Evolutionary conservation across 2,113 vertebrate genomes (phyloP).

Genomic region (Upupa epops): DNA sequence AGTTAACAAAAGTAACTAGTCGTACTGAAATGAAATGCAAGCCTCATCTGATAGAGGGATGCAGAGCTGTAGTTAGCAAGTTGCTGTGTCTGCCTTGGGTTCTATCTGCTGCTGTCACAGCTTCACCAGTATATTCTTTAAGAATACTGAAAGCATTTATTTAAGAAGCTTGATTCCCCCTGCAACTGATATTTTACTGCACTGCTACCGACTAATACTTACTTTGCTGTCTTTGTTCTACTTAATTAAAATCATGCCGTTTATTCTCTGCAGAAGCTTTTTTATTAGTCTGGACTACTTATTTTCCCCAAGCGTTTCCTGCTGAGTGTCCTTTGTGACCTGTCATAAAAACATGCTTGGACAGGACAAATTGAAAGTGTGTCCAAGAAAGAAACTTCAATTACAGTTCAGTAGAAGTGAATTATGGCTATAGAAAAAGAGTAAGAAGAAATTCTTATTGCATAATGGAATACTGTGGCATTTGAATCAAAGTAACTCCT

Average conservation of each 20-base stretch:
- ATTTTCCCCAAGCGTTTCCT: constrained; percentile 35
- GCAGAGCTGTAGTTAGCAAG: constrained; percentile 14
- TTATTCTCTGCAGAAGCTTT: constrained; percentile 37
- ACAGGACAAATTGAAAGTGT: constrained; percentile 17
- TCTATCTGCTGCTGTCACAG: constrained; percentile 18
- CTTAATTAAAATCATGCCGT: constrained; percentile 63
- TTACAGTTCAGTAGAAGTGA: background rate
- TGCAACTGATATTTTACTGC: constrained; percentile 43
- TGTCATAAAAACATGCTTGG: constrained; percentile 50
- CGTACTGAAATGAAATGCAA: background rate
- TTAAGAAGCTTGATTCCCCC: constrained; percentile 54
- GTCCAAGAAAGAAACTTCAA: constrained; percentile 11
- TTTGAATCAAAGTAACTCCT: background rate
- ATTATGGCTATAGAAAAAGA: constrained; percentile 11
- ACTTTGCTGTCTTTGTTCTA: constrained; percentile 33
- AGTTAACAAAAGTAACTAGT: background rate
- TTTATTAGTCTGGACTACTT: constrained; percentile 8
- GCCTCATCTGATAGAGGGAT: background rate
- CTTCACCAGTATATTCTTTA: constrained; percentile 1
- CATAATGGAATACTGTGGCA: background rate
- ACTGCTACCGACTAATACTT: constrained; percentile 44
- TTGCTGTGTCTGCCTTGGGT: background rate
- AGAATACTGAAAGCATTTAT: constrained; percentile 27
- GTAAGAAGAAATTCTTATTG: background rate
- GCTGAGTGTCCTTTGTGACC: constrained; percentile 37